These are phyloP conservation scores for Drosophila nebulosa DNA, from an alignment of 1,140 invertebrate genomes.

Conservation along the genomic window DNA sequence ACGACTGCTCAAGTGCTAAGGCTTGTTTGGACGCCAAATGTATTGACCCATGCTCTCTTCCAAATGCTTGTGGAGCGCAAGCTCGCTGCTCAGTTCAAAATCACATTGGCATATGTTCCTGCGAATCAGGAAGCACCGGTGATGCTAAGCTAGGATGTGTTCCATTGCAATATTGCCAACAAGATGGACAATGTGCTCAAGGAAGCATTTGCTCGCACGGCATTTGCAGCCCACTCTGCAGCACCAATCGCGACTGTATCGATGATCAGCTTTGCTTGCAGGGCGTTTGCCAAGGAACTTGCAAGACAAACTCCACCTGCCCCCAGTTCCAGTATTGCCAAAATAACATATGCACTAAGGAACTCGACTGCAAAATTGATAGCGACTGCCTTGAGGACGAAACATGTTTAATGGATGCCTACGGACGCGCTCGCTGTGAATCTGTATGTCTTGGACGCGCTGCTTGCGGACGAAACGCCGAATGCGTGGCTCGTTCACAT, in stretches of 20 bases:
- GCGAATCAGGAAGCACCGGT: slow-evolving; percentile 90
- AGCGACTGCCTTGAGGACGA: slow-evolving; percentile 86
- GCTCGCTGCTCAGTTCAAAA: slow-evolving; percentile 87
- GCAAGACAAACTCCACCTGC: slow-evolving; percentile 88
- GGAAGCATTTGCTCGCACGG: slow-evolving; percentile 91
- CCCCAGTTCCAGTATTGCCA: slow-evolving; percentile 90
- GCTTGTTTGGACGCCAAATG: slow-evolving; percentile 91
- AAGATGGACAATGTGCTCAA: slow-evolving; percentile 89
- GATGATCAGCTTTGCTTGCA: slow-evolving; percentile 90
- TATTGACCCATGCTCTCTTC: slow-evolving; percentile 89
- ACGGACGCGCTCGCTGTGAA: slow-evolving; percentile 88
- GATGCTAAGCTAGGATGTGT: slow-evolving; percentile 92
- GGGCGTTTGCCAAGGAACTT: slow-evolving; percentile 90
- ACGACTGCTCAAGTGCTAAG: slow-evolving; percentile 87
- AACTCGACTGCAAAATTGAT: slow-evolving; percentile 87
- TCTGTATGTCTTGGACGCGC: slow-evolving; percentile 86
- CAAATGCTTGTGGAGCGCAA: slow-evolving; percentile 91
- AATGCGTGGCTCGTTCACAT: slow-evolving; percentile 87
- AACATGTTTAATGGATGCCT: slow-evolving; percentile 85
- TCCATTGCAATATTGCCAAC: slow-evolving; percentile 88
- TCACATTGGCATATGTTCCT: slow-evolving; percentile 90
- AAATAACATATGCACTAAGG: slow-evolving; percentile 91
- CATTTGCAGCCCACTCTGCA: slow-evolving; percentile 89
- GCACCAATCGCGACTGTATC: slow-evolving; percentile 89
- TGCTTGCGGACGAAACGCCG: slow-evolving; percentile 91